Evolutionary conservation across 2,113 vertebrate species (phyloP), one percentile per base, ranked within the genome.

Genomic region (Picathartes gymnocephalus): DNA sequence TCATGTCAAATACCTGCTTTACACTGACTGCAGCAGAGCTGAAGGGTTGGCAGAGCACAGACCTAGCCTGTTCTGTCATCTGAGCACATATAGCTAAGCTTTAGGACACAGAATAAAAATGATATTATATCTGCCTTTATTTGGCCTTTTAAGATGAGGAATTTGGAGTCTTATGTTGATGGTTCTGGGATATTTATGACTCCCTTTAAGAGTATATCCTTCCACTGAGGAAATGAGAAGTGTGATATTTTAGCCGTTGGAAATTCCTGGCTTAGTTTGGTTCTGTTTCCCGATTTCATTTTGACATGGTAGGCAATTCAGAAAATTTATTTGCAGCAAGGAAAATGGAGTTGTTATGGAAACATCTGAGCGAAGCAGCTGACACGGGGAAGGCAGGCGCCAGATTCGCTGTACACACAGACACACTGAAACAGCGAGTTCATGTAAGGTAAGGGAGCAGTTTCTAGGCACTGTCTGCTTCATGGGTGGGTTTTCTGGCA

Each of bases 301-400:
- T 81, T 85, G 78, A 48, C 50, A 33, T 1, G 5, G 78, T 62
- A 82, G 54, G 79, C 79, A 79, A 70, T 93, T 96, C 48, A 90
- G 85, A 86, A 85, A 86, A 90, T 24, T 4, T 53, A 89, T 91
- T 70, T 96, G 70, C 35, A 78, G 60, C 62, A 51, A 90, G 81
- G 86, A 96, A 94, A 80, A 82, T 44, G 45, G 74, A 90, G 82
- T 92, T 91, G 90, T 85, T 94, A 80, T 73, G 71, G 96, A 92
- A 91, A 94, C 85, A 44, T 69, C 62, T 54, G 93, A 92, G 72
- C 11, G 37, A 89, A 74, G 81, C 91, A 80, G 74, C 78, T 94
- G 94, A 80, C 66, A 60, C 8, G 27, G 74, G 70, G 9, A 21
- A 72, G 31, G 71, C 51, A 37, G 9, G 25, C 83, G 42, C 48